phyloP scores from a whole-genome alignment of 2,797 vertebrate genomes.

The Spinibarbus caldwelli region DNA sequence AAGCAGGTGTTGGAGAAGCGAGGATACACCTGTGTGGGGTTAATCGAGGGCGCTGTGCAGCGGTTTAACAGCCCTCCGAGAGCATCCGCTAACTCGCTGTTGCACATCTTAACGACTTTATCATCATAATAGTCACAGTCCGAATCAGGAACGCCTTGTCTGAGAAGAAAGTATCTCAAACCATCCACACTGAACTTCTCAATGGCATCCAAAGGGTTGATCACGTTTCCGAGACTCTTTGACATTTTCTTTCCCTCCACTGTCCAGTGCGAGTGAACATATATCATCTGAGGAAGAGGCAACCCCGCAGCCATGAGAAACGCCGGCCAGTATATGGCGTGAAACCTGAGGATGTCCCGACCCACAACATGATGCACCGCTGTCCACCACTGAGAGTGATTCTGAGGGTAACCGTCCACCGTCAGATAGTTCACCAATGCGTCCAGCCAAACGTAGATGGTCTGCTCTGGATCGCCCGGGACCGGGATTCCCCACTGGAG shows the following conservation, averaged over 20 bases:
- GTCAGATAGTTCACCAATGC: constrained; percentile 96
- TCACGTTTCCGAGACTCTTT: constrained; percentile 92
- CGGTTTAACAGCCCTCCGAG: constrained; percentile 90
- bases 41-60: constrained; percentile 85
- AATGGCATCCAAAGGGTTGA: constrained; percentile 82
- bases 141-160: constrained; percentile 89
- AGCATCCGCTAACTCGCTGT: constrained; percentile 88
- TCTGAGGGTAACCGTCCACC: constrained; percentile 84
- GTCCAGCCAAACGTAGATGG: constrained; percentile 95
- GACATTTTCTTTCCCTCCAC: constrained; percentile 95
- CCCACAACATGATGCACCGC: constrained; percentile 85
- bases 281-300: constrained; percentile 81
- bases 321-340: constrained; percentile 94
- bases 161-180: constrained; percentile 92
- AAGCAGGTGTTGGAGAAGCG: constrained; percentile 80
- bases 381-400: constrained; percentile 80
- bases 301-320: constrained; percentile 89
- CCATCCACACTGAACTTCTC: constrained; percentile 85
- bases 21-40: constrained; percentile 85
- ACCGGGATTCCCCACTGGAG: constrained; percentile 94
- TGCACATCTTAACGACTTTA: constrained; percentile 87
- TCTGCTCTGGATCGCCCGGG: constrained; percentile 86
- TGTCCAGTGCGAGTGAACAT: constrained; percentile 96
- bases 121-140: constrained; percentile 91
- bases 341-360: constrained; percentile 97